Percentiles rank a stretch among this genome's conserved stretches.
Conservation (phyloP, 2,113 vertebrate species). For the Electrona antarctica region DNA sequence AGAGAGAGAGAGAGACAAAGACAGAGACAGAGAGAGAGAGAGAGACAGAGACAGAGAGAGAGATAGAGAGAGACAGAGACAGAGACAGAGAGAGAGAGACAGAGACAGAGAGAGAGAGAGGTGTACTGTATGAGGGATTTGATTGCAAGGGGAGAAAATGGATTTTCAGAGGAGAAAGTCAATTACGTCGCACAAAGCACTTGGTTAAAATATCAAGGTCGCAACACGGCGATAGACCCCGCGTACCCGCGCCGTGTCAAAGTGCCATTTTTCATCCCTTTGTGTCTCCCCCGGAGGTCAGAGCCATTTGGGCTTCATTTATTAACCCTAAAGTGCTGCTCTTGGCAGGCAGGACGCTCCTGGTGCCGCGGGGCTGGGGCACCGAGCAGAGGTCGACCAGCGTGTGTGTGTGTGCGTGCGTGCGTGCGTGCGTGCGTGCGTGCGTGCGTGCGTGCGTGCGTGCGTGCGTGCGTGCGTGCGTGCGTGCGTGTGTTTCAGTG, state of each 20-base stretch:
- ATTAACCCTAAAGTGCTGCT: constrained; percentile 73
- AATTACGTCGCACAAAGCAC: constrained; percentile 66
- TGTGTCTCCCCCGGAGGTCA: constrained; percentile 69
- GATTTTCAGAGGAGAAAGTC: constrained; percentile 69
- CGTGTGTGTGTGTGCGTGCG: constrained; percentile 9
- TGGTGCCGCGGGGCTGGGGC: constrained; percentile 22
- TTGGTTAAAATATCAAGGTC: constrained; percentile 78
- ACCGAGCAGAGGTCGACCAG: constrained; percentile 39
- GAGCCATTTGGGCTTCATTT: constrained; percentile 73
- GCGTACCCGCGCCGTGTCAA: constrained; percentile 64
- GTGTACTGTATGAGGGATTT: constrained; percentile 31
- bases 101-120: constrained; percentile 5
- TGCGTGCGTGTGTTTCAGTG: background rate
- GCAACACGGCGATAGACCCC: constrained; percentile 47
- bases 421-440: background rate
- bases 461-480: background rate
- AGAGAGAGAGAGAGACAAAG: background rate
- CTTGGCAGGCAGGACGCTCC: constrained; percentile 55
- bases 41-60: constrained; percentile 1
- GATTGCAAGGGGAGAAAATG: constrained; percentile 55
- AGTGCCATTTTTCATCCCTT: constrained; percentile 73
- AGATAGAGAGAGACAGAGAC: constrained; percentile 11
- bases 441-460: background rate
- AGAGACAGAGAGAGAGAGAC: constrained; percentile 18
- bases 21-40: constrained; percentile 28